Evolutionary conservation across 1,140 invertebrate genomes (phyloP), one percentile per base, ranked within the genome.

Genomic region (Euschistus heros): DNA sequence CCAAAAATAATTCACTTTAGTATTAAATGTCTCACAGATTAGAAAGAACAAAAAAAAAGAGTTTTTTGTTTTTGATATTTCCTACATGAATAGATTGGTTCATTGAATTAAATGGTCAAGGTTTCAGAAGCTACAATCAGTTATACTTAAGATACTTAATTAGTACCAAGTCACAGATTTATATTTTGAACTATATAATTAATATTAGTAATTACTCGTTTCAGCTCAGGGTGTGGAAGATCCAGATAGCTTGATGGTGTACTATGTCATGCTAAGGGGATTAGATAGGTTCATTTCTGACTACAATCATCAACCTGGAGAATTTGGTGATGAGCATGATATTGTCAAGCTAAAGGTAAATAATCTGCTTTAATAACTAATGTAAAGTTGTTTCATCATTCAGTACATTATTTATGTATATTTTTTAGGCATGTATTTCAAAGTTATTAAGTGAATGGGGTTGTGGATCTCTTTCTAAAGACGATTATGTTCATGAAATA

Each of bases 401-500:
- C 52, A 18, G 22, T 59, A n/a, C 63, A n/a, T 2, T 20, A 20
- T 54, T 22, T 26, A 27, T 24, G 10, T 20, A 27, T 42, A 66
- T 67, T 65, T 72, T 77, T 52, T 68, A 86, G 84, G 76, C 78
- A 46, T 88, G 86, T 73, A 81, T 92, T 24, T 82, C 81, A 61
- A 91, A 92, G 77, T 75, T 97, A 33, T 76, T 96, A 0, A 83
- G 81, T 66, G 94, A 97, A 77, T 90, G 92, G 85, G 89, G 90
- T 14, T 86, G 86, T 79, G 80, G 83, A 66, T 81, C 82, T 55
- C 80, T 83, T 24, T 83, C 86, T 44, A 95, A 91, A 75, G 95
- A 98, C 77, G 94, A 98, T 76, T 91, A 88, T 72, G 84, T 97
- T 18, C 94, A 97, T 77, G 95, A 98, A 79, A 89, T 97, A 77